Conservation (phyloP, 2,113 vertebrate species). For the Vicugna pacos region DNA sequence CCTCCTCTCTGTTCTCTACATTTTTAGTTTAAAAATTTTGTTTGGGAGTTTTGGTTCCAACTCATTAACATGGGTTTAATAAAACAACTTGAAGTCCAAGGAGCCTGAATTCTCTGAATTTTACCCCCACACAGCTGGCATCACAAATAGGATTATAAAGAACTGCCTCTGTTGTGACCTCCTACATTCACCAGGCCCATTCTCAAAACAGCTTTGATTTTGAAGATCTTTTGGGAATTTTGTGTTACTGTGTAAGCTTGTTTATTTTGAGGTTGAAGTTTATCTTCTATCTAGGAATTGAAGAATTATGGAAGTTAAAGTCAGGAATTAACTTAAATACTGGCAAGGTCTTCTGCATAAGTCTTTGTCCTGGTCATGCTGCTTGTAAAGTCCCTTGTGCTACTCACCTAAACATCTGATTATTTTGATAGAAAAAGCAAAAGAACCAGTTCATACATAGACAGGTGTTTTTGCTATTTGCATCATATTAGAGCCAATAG, state of each 20-base stretch:
- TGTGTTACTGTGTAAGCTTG: background rate
- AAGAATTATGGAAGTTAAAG: background rate
- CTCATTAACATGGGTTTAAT: background rate
- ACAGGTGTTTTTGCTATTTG: background rate
- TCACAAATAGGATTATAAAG: background rate
- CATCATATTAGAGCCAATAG: background rate
- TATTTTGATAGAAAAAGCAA: background rate
- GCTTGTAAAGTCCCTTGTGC: background rate
- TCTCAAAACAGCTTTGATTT: background rate
- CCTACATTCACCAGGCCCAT: background rate
- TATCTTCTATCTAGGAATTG: background rate
- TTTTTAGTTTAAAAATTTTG: slow-evolving; percentile 10
- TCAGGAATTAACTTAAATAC: background rate
- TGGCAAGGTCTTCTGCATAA: background rate
- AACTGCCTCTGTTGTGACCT: background rate
- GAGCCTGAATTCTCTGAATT: background rate
- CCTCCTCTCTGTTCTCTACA: background rate
- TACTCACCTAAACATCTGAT: background rate
- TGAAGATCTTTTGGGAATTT: background rate
- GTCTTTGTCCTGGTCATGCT: background rate
- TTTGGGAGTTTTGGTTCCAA: background rate
- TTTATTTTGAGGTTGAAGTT: background rate
- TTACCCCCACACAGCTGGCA: background rate
- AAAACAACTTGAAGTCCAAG: background rate
- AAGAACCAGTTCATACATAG: background rate